Conservation (phyloP, 2,888 invertebrate species). For the Clistopyga incitator region DNA sequence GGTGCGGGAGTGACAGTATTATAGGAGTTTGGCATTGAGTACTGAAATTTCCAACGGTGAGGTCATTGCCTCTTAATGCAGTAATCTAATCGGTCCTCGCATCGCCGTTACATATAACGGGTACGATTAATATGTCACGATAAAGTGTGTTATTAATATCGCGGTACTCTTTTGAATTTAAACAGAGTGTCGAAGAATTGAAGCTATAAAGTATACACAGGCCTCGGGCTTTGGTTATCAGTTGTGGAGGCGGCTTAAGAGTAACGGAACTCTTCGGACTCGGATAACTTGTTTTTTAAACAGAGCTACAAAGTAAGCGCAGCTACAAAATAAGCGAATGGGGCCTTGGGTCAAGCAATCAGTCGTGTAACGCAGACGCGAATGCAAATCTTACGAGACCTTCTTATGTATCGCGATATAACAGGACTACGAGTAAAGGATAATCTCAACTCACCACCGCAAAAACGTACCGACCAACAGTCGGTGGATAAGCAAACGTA, state of each 20-base stretch:
- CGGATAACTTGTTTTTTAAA: not conserved
- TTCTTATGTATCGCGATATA: no score
- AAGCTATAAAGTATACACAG: not conserved
- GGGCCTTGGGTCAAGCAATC: not conserved
- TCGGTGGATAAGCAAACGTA: not conserved
- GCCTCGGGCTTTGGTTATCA: not conserved
- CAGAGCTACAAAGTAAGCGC: not conserved
- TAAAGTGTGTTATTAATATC: not conserved
- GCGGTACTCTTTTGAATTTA: not conserved
- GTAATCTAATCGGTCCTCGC: not conserved
- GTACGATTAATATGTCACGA: not conserved
- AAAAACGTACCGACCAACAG: no score
- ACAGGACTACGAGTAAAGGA: no score
- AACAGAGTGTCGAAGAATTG: not conserved
- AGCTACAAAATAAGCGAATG: not conserved
- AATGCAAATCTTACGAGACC: not conserved
- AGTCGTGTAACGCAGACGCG: not conserved
- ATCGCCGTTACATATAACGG: not conserved
- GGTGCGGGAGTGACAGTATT: no score
- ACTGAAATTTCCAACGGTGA: no score
- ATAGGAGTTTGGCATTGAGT: no score
- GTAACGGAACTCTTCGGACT: not conserved
- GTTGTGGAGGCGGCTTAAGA: not conserved
- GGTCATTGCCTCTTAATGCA: not conserved
- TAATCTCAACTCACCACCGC: no score